These are phyloP conservation scores for Piprites chloris DNA, from an alignment of 2,113 vertebrate genomes.

Conservation along the genomic window DNA sequence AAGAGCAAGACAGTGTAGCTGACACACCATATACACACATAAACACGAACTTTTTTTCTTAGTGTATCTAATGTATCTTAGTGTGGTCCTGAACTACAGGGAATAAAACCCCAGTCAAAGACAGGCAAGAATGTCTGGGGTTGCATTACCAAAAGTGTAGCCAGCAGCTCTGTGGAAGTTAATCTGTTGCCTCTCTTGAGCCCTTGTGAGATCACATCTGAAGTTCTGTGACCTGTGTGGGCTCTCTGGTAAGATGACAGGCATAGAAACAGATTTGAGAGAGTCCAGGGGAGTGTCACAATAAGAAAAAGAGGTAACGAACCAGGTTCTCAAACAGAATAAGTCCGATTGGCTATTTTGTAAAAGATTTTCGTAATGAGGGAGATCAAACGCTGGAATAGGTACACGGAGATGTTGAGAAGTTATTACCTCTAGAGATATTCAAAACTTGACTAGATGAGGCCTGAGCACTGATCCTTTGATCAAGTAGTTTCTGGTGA, in stretches of 20 bases:
- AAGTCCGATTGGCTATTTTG: neutral
- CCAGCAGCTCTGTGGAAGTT: neutral
- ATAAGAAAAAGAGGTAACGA: neutral
- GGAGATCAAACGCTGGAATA: neutral
- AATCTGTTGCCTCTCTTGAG: neutral
- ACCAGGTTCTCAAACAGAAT: neutral
- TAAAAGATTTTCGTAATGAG: neutral
- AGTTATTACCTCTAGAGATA: neutral
- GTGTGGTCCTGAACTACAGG: neutral
- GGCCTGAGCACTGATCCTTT: neutral
- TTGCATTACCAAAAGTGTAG: neutral
- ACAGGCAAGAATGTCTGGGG: accelerated
- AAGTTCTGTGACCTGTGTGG: neutral
- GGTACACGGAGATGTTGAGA: neutral
- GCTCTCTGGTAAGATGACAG: neutral
- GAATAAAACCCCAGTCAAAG: neutral
- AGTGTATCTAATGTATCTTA: neutral
- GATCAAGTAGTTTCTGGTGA: neutral
- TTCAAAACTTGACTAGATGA: neutral
- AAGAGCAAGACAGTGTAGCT: neutral
- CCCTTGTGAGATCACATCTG: neutral
- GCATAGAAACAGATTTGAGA: neutral
- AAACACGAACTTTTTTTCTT: neutral
- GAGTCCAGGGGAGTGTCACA: neutral
- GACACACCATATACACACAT: neutral